A percentile compares a stretch with the other conserved stretches of the same genome.
Conservation (phyloP, 2,113 vertebrate genomes). For the Ochotona curzoniae region DNA sequence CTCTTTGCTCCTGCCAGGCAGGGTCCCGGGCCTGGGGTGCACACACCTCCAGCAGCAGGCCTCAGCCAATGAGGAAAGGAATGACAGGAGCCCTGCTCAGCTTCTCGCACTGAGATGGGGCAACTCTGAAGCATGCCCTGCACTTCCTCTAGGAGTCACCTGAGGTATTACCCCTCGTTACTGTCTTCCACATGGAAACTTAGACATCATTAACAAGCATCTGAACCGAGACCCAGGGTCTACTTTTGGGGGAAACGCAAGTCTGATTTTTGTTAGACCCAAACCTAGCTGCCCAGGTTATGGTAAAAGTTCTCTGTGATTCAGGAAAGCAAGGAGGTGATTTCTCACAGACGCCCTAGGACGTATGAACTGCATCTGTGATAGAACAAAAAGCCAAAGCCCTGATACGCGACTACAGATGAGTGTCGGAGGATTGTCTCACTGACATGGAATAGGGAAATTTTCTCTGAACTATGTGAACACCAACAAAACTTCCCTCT, state of each 20-base stretch:
- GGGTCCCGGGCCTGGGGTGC: not conserved
- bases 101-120: not conserved
- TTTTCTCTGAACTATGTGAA: not conserved
- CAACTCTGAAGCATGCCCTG: not conserved
- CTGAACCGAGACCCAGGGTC: not conserved
- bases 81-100: not conserved
- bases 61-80: not conserved
- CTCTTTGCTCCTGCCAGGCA: not conserved
- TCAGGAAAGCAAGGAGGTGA: not conserved
- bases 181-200: not conserved
- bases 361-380: not conserved
- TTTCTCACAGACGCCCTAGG: not conserved
- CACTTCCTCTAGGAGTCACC: not conserved
- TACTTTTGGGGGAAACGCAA: not conserved
- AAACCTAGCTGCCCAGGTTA: not conserved
- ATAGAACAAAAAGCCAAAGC: not conserved
- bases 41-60: not conserved
- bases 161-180: not conserved
- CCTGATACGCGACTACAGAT: not conserved
- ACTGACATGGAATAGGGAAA: not conserved
- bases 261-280: not conserved
- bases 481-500: not conserved
- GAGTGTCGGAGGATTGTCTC: not conserved
- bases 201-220: too few species aligned
- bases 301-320: constrained; percentile 13